phyloP scores from a whole-genome alignment of 1,140 invertebrate species.

The Diploscapter pachys region DNA sequence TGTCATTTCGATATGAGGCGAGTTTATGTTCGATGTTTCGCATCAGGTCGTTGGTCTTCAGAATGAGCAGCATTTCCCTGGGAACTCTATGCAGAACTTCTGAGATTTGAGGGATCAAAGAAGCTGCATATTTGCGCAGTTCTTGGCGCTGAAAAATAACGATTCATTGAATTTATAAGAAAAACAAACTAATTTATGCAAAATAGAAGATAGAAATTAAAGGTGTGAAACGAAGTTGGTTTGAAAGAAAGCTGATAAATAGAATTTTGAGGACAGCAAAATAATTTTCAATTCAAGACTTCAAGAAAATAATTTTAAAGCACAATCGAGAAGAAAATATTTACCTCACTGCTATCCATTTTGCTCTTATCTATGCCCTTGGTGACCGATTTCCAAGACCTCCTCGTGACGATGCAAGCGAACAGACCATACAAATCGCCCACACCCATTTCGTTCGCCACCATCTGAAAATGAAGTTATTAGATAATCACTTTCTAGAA shows the following conservation, averaged over 20 bases:
- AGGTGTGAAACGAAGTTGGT: too few species aligned
- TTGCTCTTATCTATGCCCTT: constrained; percentile 65
- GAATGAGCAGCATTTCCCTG: constrained; percentile 80
- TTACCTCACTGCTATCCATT: constrained; percentile 65
- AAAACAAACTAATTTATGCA: constrained; percentile 32
- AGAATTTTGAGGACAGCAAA: too few species aligned
- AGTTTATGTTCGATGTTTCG: constrained; percentile 77
- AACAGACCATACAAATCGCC: constrained; percentile 81
- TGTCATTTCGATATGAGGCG: constrained; percentile 62
- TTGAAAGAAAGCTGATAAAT: too few species aligned
- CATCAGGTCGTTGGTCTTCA: constrained; percentile 96
- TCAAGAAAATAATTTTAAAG: too few species aligned
- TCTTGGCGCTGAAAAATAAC: constrained; percentile 60
- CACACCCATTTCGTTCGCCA: constrained; percentile 73
- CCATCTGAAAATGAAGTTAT: constrained; percentile 24
- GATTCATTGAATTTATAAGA: background rate
- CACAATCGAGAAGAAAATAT: constrained; percentile 17
- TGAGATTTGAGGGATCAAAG: constrained; percentile 12
- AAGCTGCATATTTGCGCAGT: constrained; percentile 68
- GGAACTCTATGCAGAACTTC: constrained; percentile 69
- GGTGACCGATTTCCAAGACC: constrained; percentile 59
- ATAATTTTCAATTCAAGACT: too few species aligned
- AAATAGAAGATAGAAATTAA: constrained; percentile 31
- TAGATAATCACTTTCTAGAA: background rate
- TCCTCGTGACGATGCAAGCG: constrained; percentile 88